Conservation (phyloP, 1,140 invertebrate species). For the Nasonia vitripennis region DNA sequence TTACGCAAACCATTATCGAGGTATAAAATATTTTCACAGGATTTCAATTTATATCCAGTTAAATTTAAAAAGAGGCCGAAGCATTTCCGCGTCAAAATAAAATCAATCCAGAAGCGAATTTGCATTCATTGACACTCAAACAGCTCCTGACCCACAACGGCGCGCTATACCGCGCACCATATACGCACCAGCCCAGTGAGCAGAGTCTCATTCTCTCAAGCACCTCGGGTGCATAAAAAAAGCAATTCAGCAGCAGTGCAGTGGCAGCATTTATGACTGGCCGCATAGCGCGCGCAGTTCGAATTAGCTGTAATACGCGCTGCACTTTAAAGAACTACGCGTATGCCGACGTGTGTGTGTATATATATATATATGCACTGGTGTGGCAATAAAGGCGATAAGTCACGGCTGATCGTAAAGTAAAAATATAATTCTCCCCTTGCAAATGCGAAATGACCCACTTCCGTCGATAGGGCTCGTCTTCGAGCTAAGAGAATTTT, state of each 20-base stretch:
- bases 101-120: not conserved
- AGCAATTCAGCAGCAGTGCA: not conserved
- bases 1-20: too few relatives aligned
- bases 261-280: constrained; percentile 1
- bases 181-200: not conserved
- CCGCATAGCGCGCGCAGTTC: not conserved
- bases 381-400: constrained; percentile 22
- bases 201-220: not conserved
- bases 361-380: not conserved
- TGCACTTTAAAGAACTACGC: not conserved
- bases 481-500: constrained; percentile 6
- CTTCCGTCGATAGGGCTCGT: constrained; percentile 27
- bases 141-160: not conserved
- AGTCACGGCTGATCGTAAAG: constrained; percentile 40
- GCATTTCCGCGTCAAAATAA: not conserved
- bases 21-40: too few relatives aligned
- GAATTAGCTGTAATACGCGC: constrained; percentile 3
- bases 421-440: constrained; percentile 35
- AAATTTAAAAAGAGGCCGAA: not conserved
- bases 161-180: not conserved
- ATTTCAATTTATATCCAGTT: too few relatives aligned
- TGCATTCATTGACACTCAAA: not conserved
- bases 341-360: not conserved
- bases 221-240: not conserved
- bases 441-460: constrained; percentile 41